Evolutionary conservation across 2,797 vertebrate genomes (phyloP).

Genomic region (Hoplostethus mediterraneus): DNA sequence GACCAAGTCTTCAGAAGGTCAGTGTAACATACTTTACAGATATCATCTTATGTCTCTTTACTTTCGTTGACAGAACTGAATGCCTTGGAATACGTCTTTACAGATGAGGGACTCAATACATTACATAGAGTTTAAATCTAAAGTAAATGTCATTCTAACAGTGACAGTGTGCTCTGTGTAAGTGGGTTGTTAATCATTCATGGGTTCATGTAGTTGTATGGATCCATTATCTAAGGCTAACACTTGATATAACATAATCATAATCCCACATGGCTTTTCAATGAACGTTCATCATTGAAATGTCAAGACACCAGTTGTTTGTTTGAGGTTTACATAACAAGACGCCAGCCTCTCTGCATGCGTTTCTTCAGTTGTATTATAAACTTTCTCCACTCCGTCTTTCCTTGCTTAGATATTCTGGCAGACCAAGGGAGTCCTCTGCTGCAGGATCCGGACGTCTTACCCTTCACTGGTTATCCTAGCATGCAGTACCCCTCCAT

Average conservation of each 20-base stretch:
- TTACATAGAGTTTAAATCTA: not conserved
- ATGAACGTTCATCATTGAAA: not conserved
- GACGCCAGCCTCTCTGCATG: not conserved
- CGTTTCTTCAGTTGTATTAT: not conserved
- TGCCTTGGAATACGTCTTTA: not conserved
- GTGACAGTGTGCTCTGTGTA: slow-evolving; percentile 56
- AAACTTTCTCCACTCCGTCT: slow-evolving; percentile 18
- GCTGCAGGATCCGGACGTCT: slow-evolving; percentile 89
- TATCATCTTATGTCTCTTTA: not conserved
- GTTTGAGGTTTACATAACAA: not conserved
- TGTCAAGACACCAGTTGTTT: not conserved
- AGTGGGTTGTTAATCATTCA: slow-evolving; percentile 79
- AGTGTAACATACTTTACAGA: slow-evolving; percentile 52
- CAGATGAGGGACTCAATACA: not conserved
- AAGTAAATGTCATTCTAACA: slow-evolving; percentile 31
- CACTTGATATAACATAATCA: not conserved
- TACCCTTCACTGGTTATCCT: slow-evolving; percentile 89
- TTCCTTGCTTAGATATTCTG: slow-evolving; percentile 86
- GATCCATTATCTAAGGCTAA: not conserved
- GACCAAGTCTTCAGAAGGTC: slow-evolving; percentile 86
- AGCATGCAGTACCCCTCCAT: slow-evolving; percentile 88
- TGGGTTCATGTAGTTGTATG: slow-evolving; percentile 62
- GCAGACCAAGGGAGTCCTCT: slow-evolving; percentile 90
- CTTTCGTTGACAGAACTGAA: slow-evolving; percentile 5
- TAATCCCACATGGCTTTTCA: not conserved